These are phyloP conservation scores for Thalassaphorura encarpata DNA, from an alignment of 1,140 invertebrate genomes.

Conservation along the genomic window DNA sequence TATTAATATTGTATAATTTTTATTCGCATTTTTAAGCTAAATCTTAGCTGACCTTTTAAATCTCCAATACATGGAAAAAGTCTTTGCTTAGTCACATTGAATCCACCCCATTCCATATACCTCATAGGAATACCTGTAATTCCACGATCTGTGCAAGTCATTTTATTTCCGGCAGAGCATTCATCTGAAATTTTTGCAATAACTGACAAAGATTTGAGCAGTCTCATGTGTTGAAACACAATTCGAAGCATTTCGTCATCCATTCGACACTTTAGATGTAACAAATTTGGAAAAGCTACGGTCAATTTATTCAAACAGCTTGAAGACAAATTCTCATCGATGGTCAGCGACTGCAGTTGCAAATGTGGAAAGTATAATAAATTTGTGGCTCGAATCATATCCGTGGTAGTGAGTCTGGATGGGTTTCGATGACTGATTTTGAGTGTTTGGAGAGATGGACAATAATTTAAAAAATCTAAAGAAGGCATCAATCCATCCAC, in stretches of 20 bases:
- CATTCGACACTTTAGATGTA: not conserved
- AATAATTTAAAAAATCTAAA: not conserved
- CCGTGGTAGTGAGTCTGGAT: not conserved
- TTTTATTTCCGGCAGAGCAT: not conserved
- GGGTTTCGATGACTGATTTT: not conserved
- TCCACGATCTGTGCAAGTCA: not conserved
- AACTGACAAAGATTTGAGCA: not conserved
- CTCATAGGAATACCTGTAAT: not conserved
- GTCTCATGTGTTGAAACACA: not conserved
- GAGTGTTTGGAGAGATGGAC: not conserved
- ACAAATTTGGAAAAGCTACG: not conserved
- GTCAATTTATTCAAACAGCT: not conserved
- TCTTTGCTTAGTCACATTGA: not conserved
- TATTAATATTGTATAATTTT: not conserved
- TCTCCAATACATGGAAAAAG: not conserved
- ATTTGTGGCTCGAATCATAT: not conserved
- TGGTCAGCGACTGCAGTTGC: not conserved
- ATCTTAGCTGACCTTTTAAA: not conserved
- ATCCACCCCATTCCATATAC: not conserved
- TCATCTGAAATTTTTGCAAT: not conserved
- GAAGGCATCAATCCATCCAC: not conserved
- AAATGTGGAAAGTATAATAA: not conserved
- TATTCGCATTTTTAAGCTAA: not conserved
- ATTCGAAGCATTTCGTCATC: not conserved
- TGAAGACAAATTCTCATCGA: not conserved